Evolutionary conservation across 2,113 vertebrate species (phyloP), one percentile per base, ranked within the genome.

Genomic region (Electrona antarctica): DNA sequence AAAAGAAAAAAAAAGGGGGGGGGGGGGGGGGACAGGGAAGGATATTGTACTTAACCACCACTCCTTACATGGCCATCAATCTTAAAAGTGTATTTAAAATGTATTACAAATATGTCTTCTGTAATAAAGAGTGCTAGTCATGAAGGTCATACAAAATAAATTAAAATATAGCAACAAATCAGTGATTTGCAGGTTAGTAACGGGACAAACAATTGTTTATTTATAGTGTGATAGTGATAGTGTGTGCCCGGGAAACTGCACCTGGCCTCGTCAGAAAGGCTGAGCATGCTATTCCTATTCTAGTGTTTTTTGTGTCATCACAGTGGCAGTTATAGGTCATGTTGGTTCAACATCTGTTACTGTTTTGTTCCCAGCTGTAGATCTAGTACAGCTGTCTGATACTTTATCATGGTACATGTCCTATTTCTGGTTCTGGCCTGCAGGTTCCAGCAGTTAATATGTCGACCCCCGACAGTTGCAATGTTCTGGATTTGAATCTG

Each of bases 21-120:
- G 21, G 21, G 21, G 21, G 21, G 21, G 21, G 21, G 21, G 21
- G 21, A 2, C 76, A 78, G 83, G 79, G 63, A 73, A 79, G 55
- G 33, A 62, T 83, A 82, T 87, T 66, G 67, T 66, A 72, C 78
- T 81, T 82, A 74, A 75, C 64, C 70, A 5, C 21, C 21, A 21
- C 11, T 4, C 47, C 47, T 64, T 64, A 63, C 78, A 65, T 64
- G 21, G 21, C 21, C 21, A 21, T 21, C 21, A 21, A 1, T 21
- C 21, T 21, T 21, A 21, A 21, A 21, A 21, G 21, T 21, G 21
- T 21, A 21, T 78, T 56, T 45, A 12, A 62, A 77, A 47, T 50
- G 33, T 46, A 69, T 75, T 52, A 49, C 21, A 45, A 55, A 58
- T 46, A 41, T 13, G 10, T 28, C 7, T 28, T 28, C 6, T 28